Evolutionary conservation across 2,113 vertebrate genomes (phyloP).

Genomic region (Zapus hudsonius): DNA sequence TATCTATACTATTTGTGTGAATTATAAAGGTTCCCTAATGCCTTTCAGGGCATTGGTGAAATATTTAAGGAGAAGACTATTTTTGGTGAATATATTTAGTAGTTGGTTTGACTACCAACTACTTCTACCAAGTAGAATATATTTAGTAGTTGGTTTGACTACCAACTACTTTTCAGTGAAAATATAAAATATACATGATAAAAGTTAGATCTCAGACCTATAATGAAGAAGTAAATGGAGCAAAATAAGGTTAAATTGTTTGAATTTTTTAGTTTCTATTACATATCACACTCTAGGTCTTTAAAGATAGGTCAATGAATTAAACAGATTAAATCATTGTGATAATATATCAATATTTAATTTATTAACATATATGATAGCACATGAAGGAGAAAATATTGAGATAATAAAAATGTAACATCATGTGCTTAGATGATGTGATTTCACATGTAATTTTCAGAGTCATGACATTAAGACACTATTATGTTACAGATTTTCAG

Average conservation of each 20-base stretch:
- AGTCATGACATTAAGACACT: not conserved
- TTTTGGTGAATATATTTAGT: not conserved
- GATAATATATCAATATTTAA: not conserved
- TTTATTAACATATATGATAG: not conserved
- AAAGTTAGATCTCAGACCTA: not conserved
- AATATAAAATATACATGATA: not conserved
- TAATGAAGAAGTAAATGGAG: not conserved
- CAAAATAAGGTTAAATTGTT: not conserved
- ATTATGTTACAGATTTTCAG: not conserved
- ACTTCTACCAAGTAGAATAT: too few relatives aligned
- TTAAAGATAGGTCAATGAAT: not conserved
- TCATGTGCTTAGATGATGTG: not conserved
- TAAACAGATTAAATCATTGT: not conserved
- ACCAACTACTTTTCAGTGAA: too few relatives aligned
- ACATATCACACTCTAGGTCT: not conserved
- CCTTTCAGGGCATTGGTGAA: not conserved
- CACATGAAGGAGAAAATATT: not conserved
- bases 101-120: not conserved
- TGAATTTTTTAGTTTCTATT: not conserved
- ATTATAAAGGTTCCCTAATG: constrained; percentile 31
- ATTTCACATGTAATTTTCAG: not conserved
- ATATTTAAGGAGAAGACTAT: not conserved
- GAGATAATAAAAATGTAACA: not conserved
- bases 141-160: not conserved
- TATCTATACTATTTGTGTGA: constrained; percentile 28